Conservation (phyloP, 2,797 vertebrate genomes). For the Miichthys miiuy region DNA sequence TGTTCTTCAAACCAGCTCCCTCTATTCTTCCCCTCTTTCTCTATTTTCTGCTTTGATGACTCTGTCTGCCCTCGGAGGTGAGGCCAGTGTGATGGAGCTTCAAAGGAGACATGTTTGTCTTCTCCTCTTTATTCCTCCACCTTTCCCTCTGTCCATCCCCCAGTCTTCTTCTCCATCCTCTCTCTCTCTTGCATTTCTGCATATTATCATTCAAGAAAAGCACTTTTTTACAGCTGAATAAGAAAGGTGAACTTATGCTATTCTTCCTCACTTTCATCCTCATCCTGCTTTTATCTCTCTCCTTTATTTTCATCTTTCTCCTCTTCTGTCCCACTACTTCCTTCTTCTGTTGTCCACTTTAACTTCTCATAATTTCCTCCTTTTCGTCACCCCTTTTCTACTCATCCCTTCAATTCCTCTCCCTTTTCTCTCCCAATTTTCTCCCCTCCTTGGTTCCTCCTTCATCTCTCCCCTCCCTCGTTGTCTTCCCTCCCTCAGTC, state of each 20-base stretch:
- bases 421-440: not conserved
- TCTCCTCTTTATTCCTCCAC: not conserved
- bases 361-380: not conserved
- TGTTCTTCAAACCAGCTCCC: slow-evolving; percentile 9
- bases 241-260: not conserved
- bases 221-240: not conserved
- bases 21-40: slow-evolving; percentile 70
- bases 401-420: not conserved
- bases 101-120: slow-evolving; percentile 26
- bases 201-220: not conserved
- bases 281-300: too few species aligned
- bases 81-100: slow-evolving; percentile 37
- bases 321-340: slow-evolving; percentile 36
- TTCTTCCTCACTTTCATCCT: not conserved
- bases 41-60: slow-evolving; percentile 60
- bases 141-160: not conserved
- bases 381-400: not conserved
- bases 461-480: not conserved
- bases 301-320: not conserved
- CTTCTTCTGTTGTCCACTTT: not conserved
- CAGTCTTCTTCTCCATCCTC: not conserved
- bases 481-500: slow-evolving; percentile 48
- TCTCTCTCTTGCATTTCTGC: not conserved
- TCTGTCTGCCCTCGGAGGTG: slow-evolving; percentile 41
- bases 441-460: slow-evolving; percentile 43